Percentiles rank a stretch among this genome's conserved stretches.
Evolutionary conservation across 2,888 invertebrate species (phyloP).

Genomic region (Resseliella maxima): DNA sequence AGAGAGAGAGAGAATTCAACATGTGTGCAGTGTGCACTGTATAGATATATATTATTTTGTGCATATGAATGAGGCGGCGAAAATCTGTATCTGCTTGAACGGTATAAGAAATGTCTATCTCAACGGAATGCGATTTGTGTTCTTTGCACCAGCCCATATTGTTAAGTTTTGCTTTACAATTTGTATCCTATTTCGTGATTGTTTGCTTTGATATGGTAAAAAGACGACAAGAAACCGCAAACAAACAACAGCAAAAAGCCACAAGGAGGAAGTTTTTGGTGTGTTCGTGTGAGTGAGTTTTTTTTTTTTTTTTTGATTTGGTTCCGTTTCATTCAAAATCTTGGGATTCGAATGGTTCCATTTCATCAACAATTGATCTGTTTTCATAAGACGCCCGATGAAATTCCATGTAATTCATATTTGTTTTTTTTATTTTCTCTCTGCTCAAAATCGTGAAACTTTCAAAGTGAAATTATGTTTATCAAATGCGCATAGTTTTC

Average conservation of each 20-base stretch:
- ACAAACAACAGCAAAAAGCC: constrained; percentile 51
- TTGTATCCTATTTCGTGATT: constrained; percentile 32
- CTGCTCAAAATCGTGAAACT: neutral
- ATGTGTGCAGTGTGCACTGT: neutral
- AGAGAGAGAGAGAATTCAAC: neutral
- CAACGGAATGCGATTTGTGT: constrained; percentile 13
- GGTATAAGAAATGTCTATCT: neutral
- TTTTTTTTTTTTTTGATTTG: neutral
- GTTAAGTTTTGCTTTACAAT: constrained; percentile 33
- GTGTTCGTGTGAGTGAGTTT: neutral
- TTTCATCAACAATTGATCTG: neutral
- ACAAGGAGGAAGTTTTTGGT: constrained; percentile 52
- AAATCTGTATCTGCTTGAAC: neutral
- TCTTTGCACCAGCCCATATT: constrained; percentile 43
- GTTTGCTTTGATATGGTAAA: constrained; percentile 49
- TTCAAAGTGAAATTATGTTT: neutral
- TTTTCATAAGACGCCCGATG: neutral
- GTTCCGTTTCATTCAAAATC: neutral
- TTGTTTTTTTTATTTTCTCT: neutral
- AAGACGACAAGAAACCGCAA: constrained; percentile 49
- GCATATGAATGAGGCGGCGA: constrained; percentile 22
- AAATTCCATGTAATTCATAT: neutral
- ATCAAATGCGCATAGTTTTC: neutral
- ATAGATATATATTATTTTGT: neutral
- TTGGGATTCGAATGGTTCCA: neutral